phyloP scores from a whole-genome alignment of 2,797 vertebrate genomes.

The Monodelphis domestica region DNA sequence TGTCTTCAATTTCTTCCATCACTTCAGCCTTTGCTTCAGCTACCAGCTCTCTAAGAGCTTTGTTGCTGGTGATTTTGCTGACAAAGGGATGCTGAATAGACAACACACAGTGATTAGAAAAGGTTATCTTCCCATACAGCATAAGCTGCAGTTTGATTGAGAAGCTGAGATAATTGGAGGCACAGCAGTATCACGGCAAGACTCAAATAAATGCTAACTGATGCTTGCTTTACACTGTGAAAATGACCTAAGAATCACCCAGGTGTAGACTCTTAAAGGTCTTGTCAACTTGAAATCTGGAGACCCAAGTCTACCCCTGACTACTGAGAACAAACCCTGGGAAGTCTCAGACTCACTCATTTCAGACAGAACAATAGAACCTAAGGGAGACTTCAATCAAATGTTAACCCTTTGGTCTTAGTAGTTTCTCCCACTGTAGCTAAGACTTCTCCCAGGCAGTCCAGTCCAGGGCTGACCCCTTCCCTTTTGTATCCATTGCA shows the following conservation, averaged over 20 bases:
- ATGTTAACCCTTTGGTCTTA: no score
- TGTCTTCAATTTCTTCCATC: slow-evolving; percentile 97
- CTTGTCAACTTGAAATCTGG: no score
- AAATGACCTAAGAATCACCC: not conserved
- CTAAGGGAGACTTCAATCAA: no score
- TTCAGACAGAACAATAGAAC: no score
- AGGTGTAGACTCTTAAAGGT: not conserved
- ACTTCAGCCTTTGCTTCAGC: slow-evolving; percentile 98
- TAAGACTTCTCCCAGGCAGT: no score
- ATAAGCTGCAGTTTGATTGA: not conserved
- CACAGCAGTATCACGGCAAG: not conserved
- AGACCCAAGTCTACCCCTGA: no score
- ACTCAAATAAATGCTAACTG: not conserved
- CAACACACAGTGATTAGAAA: slow-evolving; percentile 44
- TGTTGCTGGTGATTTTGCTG: slow-evolving; percentile 89
- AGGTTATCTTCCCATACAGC: not conserved
- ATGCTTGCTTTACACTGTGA: not conserved
- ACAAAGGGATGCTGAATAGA: slow-evolving; percentile 92
- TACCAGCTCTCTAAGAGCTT: slow-evolving; percentile 94
- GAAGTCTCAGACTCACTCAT: no score
- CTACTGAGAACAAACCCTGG: no score
- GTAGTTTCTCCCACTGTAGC: no score
- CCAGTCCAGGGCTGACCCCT: no score
- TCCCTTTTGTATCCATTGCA: no score
- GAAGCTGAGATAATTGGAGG: not conserved